Percentiles rank a stretch among this genome's conserved stretches.
phyloP scores from a whole-genome alignment of 2,113 vertebrate genomes.

The Paramisgurnus dabryanus region DNA sequence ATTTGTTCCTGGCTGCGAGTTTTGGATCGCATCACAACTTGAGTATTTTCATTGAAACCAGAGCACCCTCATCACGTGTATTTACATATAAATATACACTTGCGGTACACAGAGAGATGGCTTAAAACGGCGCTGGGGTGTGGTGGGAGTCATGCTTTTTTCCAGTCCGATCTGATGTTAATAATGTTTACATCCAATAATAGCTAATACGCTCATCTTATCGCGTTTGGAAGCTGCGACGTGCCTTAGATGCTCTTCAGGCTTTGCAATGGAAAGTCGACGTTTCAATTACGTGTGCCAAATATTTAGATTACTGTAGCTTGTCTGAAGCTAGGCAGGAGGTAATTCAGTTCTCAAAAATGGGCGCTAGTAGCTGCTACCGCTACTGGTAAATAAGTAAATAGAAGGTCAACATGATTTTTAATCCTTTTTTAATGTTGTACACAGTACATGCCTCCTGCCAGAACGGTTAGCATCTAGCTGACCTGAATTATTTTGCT shows the following conservation, averaged over 20 bases:
- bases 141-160: constrained; percentile 52
- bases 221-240: constrained; percentile 35
- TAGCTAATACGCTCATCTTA: constrained; percentile 55
- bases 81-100: constrained; percentile 55
- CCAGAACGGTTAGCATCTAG: constrained; percentile 43
- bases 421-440: constrained; percentile 13
- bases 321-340: constrained; percentile 11
- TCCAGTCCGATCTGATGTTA: constrained; percentile 57
- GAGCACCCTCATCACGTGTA: constrained; percentile 59
- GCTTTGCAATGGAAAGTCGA: constrained; percentile 54
- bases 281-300: constrained; percentile 23
- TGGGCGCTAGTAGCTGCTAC: constrained; percentile 21
- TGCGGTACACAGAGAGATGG: constrained; percentile 18
- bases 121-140: constrained; percentile 14
- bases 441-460: constrained; percentile 31
- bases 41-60: constrained; percentile 69
- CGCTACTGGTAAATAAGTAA: constrained; percentile 16
- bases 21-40: constrained; percentile 59
- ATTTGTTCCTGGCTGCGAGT: constrained; percentile 42
- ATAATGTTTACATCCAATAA: constrained; percentile 56
- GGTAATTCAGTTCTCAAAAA: constrained; percentile 25
- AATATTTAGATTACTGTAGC: constrained; percentile 16
- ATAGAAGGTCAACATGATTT: constrained; percentile 12
- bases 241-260: constrained; percentile 30
- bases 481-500: constrained; percentile 57